Conservation (phyloP, 2,797 vertebrate genomes). For the Brachymystax lenok region DNA sequence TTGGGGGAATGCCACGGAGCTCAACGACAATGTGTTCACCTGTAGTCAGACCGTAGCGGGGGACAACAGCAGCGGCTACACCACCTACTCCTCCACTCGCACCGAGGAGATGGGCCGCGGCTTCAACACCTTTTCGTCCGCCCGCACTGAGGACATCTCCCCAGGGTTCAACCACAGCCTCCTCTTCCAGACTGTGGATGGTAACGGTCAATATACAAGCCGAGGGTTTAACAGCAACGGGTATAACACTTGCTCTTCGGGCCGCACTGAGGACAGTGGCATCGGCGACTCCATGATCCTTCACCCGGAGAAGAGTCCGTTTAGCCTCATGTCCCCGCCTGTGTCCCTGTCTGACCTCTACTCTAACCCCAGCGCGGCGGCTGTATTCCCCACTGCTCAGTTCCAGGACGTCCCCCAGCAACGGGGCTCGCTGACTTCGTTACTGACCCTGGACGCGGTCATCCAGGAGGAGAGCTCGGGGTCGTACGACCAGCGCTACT, state of each 20-base stretch:
- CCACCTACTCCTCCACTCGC: slow-evolving; percentile 52
- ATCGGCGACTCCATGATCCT: slow-evolving; percentile 66
- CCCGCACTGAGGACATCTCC: slow-evolving; percentile 40
- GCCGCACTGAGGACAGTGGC: slow-evolving; percentile 67
- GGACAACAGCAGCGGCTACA: slow-evolving; percentile 71
- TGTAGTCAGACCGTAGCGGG: slow-evolving; percentile 61
- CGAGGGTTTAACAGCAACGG: slow-evolving; percentile 23
- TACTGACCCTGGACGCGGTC: slow-evolving; percentile 63
- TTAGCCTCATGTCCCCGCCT: slow-evolving; percentile 74
- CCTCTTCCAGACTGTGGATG: slow-evolving; percentile 31
- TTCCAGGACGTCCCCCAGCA: slow-evolving; percentile 62
- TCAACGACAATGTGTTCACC: slow-evolving; percentile 74
- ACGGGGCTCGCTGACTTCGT: slow-evolving; percentile 75
- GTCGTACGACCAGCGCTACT: slow-evolving; percentile 60
- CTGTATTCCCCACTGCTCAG: slow-evolving; percentile 68
- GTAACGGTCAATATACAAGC: slow-evolving; percentile 12
- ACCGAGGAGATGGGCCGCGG: slow-evolving; percentile 37
- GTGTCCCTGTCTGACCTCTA: slow-evolving; percentile 73
- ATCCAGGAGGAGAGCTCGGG: slow-evolving; percentile 46
- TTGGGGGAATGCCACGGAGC: slow-evolving; percentile 81
- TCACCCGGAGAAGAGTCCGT: slow-evolving; percentile 64
- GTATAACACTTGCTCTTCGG: slow-evolving; percentile 59
- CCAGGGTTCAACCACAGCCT: slow-evolving; percentile 41
- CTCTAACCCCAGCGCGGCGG: slow-evolving; percentile 66
- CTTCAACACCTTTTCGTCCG: slow-evolving; percentile 49